phyloP scores from a whole-genome alignment of 2,797 vertebrate genomes.

The Pseudochirops corinnae region DNA sequence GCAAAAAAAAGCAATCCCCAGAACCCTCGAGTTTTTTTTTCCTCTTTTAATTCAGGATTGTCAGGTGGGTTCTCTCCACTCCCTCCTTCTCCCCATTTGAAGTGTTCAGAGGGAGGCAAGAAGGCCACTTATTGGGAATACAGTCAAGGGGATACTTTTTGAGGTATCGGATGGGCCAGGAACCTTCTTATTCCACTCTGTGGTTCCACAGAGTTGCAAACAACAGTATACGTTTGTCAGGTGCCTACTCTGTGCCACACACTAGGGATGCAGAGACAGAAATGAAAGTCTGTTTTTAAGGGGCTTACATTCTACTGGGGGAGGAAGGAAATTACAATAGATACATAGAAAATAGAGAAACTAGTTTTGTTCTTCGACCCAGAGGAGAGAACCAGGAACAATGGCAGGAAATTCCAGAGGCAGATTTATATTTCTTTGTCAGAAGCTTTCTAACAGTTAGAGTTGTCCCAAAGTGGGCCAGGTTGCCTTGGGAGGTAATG shows the following conservation, averaged over 20 bases:
- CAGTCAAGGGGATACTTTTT: background rate
- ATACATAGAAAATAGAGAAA: background rate
- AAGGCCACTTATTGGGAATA: background rate
- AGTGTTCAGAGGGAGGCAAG: background rate
- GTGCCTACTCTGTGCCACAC: background rate
- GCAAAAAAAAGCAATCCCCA: background rate
- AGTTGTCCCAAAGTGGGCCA: background rate
- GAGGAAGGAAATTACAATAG: background rate
- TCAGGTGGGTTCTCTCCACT: background rate
- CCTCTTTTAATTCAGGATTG: background rate
- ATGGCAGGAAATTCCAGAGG: background rate
- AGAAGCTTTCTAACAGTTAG: background rate
- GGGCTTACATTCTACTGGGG: background rate
- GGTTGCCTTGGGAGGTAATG: background rate
- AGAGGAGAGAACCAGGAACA: background rate
- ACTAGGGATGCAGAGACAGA: background rate
- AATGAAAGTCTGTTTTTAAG: background rate
- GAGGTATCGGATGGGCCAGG: background rate
- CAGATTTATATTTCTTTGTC: background rate
- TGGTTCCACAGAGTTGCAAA: background rate
- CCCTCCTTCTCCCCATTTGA: background rate
- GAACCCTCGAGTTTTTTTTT: slow-evolving; percentile 3
- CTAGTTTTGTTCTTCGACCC: background rate
- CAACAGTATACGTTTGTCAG: background rate
- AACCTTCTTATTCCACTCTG: background rate